phyloP scores from a whole-genome alignment of 2,113 vertebrate genomes.

The Grus americana region DNA sequence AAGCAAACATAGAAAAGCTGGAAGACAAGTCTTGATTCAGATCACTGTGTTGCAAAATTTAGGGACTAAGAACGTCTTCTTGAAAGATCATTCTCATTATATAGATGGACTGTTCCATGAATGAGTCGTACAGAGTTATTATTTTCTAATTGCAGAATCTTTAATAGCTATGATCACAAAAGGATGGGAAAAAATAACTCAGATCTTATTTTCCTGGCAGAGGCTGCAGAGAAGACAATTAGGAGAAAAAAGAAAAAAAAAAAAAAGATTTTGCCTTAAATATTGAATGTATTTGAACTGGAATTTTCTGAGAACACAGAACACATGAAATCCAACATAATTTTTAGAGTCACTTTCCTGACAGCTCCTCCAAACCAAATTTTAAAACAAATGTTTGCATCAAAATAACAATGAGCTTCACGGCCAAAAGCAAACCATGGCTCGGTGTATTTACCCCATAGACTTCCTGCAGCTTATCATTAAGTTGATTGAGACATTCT shows the following conservation, averaged over 20 bases:
- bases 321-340: not conserved
- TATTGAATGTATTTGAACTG: not conserved
- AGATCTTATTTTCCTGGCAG: not conserved
- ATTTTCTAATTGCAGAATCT: not conserved
- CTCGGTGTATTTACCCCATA: conserved; percentile 43
- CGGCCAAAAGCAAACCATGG: not conserved
- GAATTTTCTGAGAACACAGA: not conserved
- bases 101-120: not conserved
- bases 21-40: not conserved
- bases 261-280: not conserved
- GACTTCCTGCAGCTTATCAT: conserved; percentile 58
- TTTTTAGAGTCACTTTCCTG: not conserved
- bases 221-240: not conserved
- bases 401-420: not conserved
- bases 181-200: not conserved
- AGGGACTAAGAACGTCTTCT: not conserved
- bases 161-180: conserved; percentile 12
- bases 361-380: not conserved
- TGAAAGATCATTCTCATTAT: not conserved
- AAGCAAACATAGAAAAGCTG: not conserved
- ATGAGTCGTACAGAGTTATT: not conserved
- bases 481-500: conserved; percentile 65
- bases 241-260: not conserved
- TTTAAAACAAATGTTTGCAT: not conserved
- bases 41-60: not conserved